Evolutionary conservation across 1,140 invertebrate species (phyloP), one percentile per base, ranked within the genome.

Genomic region (Drosophila bocqueti): DNA sequence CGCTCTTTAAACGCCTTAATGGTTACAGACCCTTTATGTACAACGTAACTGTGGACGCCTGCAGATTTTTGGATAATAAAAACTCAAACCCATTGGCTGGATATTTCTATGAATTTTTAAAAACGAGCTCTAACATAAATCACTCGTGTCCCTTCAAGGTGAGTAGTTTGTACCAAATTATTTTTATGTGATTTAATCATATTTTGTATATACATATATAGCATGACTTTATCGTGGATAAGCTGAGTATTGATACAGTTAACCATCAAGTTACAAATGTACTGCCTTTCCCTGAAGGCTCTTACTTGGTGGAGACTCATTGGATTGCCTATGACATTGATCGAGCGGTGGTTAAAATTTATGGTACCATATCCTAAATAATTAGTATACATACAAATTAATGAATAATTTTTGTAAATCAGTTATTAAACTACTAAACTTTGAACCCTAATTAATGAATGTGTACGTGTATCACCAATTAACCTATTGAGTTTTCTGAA

Each of bases 11-110:
- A 13, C 24, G 61, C 3, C 21, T 40, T 9, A 58, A 18, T 49
- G 52, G 54, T 10, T 71, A 66, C 6, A 66, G 34, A 16, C 45
- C 63, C 0, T 73, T 68, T 6, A 57, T 73, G 43, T 68, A 43
- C 38, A 73, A 73, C 13, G 7, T 59, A 2, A 73, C 69, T 1
- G 7, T 36, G 13, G 63, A 72, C 29, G 36, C 36, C 21, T 72
- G 69, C 18, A 24, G 64, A 16, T 68, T 72, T 15, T 2, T 72
- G 4, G 18, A 26, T 18, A 26, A 47, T 8, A 31, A 18, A 10
- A 29, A 21, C 5, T 34, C 50, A 9, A 57, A 40, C 29, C 43
- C 3, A 34, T 15, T 21, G 9, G 21, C 18, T 34, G n/a, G n/a
- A 4, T 31, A 9, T n/a, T 68, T 50, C 36, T 73, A 9, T 24